Base-by-base conservation (phyloP, 2,888 invertebrate species). In the Melikaiella ostensackeni region DNA sequence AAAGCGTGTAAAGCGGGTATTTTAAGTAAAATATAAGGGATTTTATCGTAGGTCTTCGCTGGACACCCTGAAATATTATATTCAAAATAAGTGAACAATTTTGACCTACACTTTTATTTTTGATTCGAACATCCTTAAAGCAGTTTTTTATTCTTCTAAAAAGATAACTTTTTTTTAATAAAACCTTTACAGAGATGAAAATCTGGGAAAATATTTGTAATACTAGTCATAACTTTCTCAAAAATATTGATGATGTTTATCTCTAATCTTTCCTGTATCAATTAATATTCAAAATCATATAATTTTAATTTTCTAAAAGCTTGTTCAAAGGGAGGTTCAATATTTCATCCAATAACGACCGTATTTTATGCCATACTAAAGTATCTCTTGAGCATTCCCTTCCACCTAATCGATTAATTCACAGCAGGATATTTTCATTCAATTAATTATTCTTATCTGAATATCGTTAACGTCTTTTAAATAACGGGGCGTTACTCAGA, bases 401-500 rank as follows among this genome's bases (percentile, higher is more conserved):
- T 27, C 55, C 30, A 70, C 50, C n/a, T 50, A 42, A 70, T 70
- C 50, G 70, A 70, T 70, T 70, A 50, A 70, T 70, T 70, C 50
- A 30, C 50, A 70, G 70, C 50, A 30, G 70, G 27, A 55, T 70
- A 50, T 70, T 70, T 70, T 70, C n/a, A 30, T 70, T 70, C 70
- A 50, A 70, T 70, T 70, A 70, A 70, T 70, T 70, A 46, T 46
- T 70, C 50, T 55, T 70, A 70, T 70, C 70, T 50, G 70, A 70
- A 70, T 55, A 70, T 50, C 70, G 50, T 33, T 70, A 70, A 55
- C 70, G 46, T 50, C 50, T 70, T 70, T 70, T n/a, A 70, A 50
- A 70, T 70, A 70, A 70, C 50, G 16, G 33, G 30, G 30, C 66
- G 42, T 66, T 46, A 66, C 66, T 66, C n/a, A 19, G 46, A 66